Conservation (phyloP, 1,140 invertebrate genomes). For the Camponotus vicinus region DNA sequence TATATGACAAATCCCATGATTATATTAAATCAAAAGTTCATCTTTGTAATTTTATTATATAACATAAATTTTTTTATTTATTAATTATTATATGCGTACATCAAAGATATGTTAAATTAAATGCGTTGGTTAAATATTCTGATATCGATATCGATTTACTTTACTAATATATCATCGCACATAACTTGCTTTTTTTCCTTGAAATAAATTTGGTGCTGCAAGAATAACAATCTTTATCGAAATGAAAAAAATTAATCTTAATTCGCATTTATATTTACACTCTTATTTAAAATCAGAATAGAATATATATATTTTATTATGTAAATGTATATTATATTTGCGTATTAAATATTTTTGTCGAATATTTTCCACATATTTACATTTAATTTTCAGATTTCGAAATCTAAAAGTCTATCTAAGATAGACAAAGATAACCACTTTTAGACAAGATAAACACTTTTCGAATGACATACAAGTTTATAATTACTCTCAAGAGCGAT, state of each 20-base stretch:
- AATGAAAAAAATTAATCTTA: neutral
- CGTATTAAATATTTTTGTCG: neutral
- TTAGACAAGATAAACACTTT: neutral
- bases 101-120: neutral
- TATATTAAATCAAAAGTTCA: neutral
- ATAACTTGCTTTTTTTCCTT: neutral
- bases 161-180: neutral
- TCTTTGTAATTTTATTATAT: neutral
- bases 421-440: too few species aligned
- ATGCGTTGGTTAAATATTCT: neutral
- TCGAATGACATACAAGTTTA: neutral
- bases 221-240: neutral
- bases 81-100: neutral
- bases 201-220: neutral
- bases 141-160: neutral
- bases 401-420: neutral
- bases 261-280: neutral
- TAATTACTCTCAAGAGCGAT: conserved; percentile 12
- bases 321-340: neutral
- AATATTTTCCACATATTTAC: neutral
- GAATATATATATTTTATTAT: neutral
- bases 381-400: conserved; percentile 8
- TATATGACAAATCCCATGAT: neutral
- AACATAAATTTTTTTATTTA: neutral
- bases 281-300: neutral